A percentile compares a stretch with the other conserved stretches of the same genome.
Conservation (phyloP, 2,113 vertebrate species). For the Gobiocypris rarus region DNA sequence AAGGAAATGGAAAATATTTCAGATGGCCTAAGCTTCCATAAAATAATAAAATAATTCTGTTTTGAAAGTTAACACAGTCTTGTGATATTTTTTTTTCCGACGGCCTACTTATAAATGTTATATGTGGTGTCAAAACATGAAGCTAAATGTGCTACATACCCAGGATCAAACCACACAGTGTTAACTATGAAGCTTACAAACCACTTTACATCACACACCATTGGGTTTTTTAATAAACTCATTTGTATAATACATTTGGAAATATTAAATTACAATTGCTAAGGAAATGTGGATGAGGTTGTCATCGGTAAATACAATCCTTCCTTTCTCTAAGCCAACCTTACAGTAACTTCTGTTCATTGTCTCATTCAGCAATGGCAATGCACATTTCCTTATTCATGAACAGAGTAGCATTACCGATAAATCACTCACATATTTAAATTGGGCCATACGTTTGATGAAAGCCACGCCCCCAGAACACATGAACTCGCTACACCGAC, state of each 20-base stretch:
- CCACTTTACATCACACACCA: neutral
- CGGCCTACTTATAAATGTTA: neutral
- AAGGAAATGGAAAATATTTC: neutral
- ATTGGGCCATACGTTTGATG: too few relatives aligned
- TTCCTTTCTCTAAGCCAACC: neutral
- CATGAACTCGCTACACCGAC: too few relatives aligned
- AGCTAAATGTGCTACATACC: neutral
- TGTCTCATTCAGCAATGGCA: neutral
- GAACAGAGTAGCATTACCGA: neutral
- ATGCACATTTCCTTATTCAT: neutral
- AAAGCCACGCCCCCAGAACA: too few relatives aligned
- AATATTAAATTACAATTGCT: neutral
- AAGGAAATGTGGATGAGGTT: neutral
- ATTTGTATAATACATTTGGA: neutral
- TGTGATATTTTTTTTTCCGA: neutral
- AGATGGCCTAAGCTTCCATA: neutral
- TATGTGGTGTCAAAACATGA: neutral
- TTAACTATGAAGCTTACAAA: neutral
- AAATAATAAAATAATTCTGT: neutral
- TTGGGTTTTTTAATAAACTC: neutral
- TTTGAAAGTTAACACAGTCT: too few relatives aligned
- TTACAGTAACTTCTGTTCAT: neutral
- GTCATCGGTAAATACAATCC: neutral
- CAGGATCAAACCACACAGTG: neutral
- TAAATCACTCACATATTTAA: conserved; percentile 8